A percentile compares a stretch with the other conserved stretches of the same genome.
Conservation (phyloP, 1,140 invertebrate genomes). For the Papilio glaucus region DNA sequence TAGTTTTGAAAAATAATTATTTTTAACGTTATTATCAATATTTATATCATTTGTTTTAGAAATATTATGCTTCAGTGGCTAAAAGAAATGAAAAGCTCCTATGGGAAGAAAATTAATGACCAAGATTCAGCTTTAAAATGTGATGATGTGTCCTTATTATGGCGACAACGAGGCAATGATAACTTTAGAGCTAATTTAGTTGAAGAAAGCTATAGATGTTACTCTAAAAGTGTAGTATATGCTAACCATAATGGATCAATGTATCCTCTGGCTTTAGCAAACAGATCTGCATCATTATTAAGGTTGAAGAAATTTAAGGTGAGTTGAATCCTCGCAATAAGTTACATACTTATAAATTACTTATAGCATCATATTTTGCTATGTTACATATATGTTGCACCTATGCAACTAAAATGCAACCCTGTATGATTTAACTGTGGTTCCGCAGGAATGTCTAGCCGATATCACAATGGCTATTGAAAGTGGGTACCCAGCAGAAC, state of each 20-base stretch:
- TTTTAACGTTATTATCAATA: slow-evolving; percentile 3
- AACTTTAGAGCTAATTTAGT: slow-evolving; percentile 61
- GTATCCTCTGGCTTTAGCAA: slow-evolving; percentile 69
- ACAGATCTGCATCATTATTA: slow-evolving; percentile 70
- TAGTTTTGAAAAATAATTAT: no score
- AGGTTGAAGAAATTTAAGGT: slow-evolving; percentile 67
- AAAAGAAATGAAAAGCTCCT: slow-evolving; percentile 61
- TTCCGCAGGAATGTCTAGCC: slow-evolving; percentile 60
- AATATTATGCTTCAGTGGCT: slow-evolving; percentile 70
- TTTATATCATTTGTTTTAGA: slow-evolving; percentile 46
- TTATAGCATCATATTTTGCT: not conserved
- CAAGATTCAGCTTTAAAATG: slow-evolving; percentile 66
- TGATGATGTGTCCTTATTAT: slow-evolving; percentile 63
- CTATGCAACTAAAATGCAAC: not conserved
- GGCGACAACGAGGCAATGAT: slow-evolving; percentile 70
- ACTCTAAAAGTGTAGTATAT: slow-evolving; percentile 68
- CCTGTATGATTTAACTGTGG: not conserved
- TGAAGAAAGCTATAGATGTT: slow-evolving; percentile 67
- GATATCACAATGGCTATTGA: slow-evolving; percentile 61
- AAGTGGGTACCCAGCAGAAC: slow-evolving; percentile 58
- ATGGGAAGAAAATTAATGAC: slow-evolving; percentile 60
- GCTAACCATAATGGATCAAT: slow-evolving; percentile 63
- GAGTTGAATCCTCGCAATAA: slow-evolving; percentile 4
- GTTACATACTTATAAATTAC: not conserved
- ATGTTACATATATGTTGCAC: no score